Evolutionary conservation across 2,113 vertebrate species (phyloP).

Genomic region (Emydura subglobosa): DNA sequence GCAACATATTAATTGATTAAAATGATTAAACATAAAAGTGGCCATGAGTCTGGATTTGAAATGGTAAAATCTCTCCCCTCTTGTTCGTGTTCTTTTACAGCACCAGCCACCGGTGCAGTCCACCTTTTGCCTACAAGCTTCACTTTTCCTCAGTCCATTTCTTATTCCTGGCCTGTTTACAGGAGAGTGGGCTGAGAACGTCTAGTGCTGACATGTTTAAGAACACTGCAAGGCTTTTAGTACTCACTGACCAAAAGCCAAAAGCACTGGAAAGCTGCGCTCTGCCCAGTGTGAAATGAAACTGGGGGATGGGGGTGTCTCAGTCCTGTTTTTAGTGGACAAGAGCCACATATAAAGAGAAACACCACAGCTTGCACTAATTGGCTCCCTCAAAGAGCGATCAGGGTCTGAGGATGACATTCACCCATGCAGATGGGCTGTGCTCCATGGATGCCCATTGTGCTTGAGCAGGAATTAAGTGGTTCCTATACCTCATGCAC

Average conservation of each 20-base stretch:
- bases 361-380: background rate
- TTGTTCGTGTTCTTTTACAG: background rate
- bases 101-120: too few relatives aligned
- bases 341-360: background rate
- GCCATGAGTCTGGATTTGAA: background rate
- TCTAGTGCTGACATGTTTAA: background rate
- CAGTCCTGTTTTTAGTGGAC: background rate
- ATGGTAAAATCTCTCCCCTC: background rate
- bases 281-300: background rate
- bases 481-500: background rate
- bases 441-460: fast-evolving
- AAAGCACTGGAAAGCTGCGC: background rate
- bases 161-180: background rate
- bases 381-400: background rate
- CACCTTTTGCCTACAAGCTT: background rate
- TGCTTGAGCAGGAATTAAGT: background rate
- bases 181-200: background rate
- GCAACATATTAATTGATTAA: background rate
- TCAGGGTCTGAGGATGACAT: background rate
- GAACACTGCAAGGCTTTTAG: background rate
- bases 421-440: background rate
- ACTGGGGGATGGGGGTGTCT: background rate
- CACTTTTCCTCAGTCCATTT: background rate
- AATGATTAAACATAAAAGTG: background rate
- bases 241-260: background rate